A percentile compares a stretch with the other conserved stretches of the same genome.
phyloP scores from a whole-genome alignment of 2,797 vertebrate genomes.

The Chaenodraco wilsoni region DNA sequence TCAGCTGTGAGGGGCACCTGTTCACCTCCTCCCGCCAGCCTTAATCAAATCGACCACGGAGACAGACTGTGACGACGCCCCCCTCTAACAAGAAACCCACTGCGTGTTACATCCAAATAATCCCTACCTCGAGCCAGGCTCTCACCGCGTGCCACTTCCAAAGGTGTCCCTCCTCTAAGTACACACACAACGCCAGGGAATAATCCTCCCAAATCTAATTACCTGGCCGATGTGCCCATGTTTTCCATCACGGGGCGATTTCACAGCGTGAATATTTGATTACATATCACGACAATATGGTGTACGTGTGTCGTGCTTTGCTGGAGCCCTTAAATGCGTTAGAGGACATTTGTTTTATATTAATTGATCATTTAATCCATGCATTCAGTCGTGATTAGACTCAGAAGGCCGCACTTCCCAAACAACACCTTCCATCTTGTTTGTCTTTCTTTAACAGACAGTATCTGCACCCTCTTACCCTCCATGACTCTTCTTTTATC shows the following conservation, averaged over 20 bases:
- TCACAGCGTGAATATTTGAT: conserved; percentile 12
- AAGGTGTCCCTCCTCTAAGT: conserved; percentile 69
- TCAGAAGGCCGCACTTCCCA: conserved; percentile 6
- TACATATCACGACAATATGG: neutral
- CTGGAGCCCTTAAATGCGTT: too few species aligned
- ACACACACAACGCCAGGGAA: conserved; percentile 49
- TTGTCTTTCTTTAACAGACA: conserved; percentile 8
- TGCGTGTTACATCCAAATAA: conserved; percentile 79
- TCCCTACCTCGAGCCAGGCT: conserved; percentile 69
- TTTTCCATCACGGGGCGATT: conserved; percentile 19
- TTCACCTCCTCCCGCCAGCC: conserved; percentile 80
- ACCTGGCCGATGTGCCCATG: conserved; percentile 34
- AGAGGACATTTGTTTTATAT: too few species aligned
- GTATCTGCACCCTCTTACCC: conserved; percentile 9
- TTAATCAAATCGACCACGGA: conserved; percentile 84
- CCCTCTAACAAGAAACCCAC: conserved; percentile 78
- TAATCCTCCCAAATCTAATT: conserved; percentile 63
- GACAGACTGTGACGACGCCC: conserved; percentile 75
- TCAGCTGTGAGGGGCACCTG: conserved; percentile 86
- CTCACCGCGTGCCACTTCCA: conserved; percentile 58
- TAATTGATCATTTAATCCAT: neutral
- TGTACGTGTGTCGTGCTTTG: neutral
- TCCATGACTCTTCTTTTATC: conserved; percentile 52
- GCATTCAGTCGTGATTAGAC: neutral
- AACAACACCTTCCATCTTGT: conserved; percentile 5